Evolutionary conservation across 2,113 vertebrate genomes (phyloP).

Genomic region (Lepus americanus): DNA sequence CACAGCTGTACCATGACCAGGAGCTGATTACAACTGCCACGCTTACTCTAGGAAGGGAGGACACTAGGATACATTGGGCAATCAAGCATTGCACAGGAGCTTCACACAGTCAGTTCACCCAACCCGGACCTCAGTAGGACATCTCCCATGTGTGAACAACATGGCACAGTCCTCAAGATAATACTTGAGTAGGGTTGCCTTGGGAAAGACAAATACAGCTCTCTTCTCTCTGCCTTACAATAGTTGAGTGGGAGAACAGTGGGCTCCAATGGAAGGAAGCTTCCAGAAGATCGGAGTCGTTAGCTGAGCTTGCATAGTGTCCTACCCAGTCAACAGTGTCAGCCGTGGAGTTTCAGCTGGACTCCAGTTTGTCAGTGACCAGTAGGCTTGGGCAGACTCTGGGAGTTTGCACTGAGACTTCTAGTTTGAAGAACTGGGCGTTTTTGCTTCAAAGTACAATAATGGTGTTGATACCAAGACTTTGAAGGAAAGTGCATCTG

Average conservation of each 20-base stretch:
- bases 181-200: background rate
- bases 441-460: constrained; percentile 14
- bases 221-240: background rate
- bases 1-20: background rate
- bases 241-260: background rate
- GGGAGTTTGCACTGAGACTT: background rate
- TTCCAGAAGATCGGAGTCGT: accelerated
- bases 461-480: background rate
- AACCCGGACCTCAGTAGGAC: background rate
- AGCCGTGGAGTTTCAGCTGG: background rate
- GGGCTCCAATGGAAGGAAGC: background rate
- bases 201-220: background rate
- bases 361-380: background rate
- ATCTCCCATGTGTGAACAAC: background rate
- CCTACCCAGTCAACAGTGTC: background rate
- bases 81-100: no score
- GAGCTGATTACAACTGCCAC: background rate
- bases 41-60: background rate
- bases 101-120: accelerated
- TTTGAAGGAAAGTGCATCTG: background rate
- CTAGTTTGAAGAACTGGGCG: background rate
- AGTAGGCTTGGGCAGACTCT: background rate
- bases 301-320: background rate
- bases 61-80: accelerated
- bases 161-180: background rate